Conservation (phyloP, 2,888 invertebrate genomes). For the Pegoplata infirma region DNA sequence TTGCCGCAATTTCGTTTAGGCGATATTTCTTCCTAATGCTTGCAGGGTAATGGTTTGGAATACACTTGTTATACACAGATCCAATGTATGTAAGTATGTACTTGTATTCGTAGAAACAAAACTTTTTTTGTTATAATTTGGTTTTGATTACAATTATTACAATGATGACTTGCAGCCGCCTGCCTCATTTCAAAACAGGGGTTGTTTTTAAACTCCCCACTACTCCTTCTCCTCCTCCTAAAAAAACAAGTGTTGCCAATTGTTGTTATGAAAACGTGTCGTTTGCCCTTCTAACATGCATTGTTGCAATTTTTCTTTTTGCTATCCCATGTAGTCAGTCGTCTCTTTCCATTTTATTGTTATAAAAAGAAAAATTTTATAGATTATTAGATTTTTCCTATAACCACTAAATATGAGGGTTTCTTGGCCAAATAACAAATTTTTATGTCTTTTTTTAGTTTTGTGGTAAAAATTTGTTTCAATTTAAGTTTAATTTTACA, state of each 20-base stretch:
- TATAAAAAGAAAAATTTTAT: conserved; percentile 50
- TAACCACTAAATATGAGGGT: conserved; percentile 37
- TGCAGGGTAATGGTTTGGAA: conserved; percentile 46
- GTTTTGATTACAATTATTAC: conserved; percentile 76
- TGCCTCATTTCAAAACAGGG: conserved; percentile 39
- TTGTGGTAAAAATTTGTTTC: conserved; percentile 54
- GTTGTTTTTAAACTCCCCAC: conserved; percentile 44
- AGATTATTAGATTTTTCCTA: conserved; percentile 62
- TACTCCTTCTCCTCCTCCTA: background rate
- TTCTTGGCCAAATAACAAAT: conserved; percentile 26
- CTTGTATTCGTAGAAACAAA: background rate
- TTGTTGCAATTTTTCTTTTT: conserved; percentile 56
- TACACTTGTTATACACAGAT: conserved; percentile 42
- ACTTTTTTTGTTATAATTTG: conserved; percentile 69
- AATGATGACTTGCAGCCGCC: conserved; percentile 53
- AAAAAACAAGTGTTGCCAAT: conserved; percentile 64
- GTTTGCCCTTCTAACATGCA: conserved; percentile 40
- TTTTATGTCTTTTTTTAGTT: conserved; percentile 43
- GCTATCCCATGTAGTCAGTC: too few species aligned
- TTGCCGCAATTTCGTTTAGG: too few species aligned
- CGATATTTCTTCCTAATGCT: too few species aligned
- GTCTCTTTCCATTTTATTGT: background rate
- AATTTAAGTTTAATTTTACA: conserved; percentile 60
- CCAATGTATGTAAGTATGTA: background rate
- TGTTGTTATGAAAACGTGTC: conserved; percentile 53